phyloP scores from a whole-genome alignment of 2,797 vertebrate genomes.

The Scleropages formosus region DNA sequence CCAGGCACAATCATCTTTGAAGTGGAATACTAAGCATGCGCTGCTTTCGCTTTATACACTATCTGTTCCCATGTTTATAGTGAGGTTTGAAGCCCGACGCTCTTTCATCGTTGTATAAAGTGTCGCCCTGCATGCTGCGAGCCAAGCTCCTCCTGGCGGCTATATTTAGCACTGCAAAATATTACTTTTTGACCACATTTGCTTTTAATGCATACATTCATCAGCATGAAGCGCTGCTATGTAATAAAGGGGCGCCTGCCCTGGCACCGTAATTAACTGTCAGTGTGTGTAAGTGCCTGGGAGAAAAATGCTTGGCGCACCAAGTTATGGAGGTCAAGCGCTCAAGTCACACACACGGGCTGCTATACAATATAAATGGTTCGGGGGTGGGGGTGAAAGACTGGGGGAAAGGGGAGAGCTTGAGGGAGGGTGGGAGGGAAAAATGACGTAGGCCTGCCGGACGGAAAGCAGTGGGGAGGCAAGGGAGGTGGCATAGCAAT shows the following conservation, averaged over 20 bases:
- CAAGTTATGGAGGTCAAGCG: background rate
- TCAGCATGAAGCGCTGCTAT: conserved; percentile 4
- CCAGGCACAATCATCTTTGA: conserved; percentile 44
- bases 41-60: background rate
- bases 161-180: conserved; percentile 22
- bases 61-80: background rate
- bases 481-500: conserved; percentile 42
- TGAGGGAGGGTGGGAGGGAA: background rate
- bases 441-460: background rate
- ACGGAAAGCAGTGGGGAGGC: background rate
- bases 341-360: background rate
- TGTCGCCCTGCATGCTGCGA: background rate
- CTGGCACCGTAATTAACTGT: conserved; percentile 27
- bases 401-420: background rate
- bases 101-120: background rate
- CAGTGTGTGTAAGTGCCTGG: background rate
- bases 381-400: too few relatives aligned
- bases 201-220: conserved; percentile 16
- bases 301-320: conserved; percentile 2
- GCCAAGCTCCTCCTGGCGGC: conserved; percentile 31
- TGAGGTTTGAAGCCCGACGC: background rate
- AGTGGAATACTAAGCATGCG: background rate
- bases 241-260: conserved; percentile 32
- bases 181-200: conserved; percentile 41
- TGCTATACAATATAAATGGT: background rate